Conservation (phyloP, 2,888 invertebrate species). For the Leptarthrus brevirostris region DNA sequence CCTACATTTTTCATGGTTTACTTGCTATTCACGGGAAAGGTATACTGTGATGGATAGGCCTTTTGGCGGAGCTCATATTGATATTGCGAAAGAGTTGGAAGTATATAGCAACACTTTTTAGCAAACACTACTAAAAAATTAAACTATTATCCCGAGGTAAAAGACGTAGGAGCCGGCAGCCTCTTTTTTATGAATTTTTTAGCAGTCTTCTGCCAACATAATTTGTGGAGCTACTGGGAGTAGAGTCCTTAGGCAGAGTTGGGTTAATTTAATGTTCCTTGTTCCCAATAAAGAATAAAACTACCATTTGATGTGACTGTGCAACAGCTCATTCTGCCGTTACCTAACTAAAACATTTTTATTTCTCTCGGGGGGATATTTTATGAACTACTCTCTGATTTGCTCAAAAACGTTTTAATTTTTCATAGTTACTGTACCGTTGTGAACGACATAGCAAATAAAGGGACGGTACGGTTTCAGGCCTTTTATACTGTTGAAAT, state of each 20-base stretch:
- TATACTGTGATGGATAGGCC: not conserved
- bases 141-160: not conserved
- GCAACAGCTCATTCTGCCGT: too few species aligned
- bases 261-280: not conserved
- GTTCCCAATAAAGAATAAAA: not conserved
- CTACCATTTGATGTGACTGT: not conserved
- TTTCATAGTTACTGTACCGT: too few species aligned
- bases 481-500: too few species aligned
- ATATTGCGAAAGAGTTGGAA: too few species aligned
- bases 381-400: too few species aligned
- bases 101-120: not conserved
- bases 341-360: not conserved
- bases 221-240: not conserved
- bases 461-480: too few species aligned
- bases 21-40: not conserved
- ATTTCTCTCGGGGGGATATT: not conserved
- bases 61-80: too few species aligned
- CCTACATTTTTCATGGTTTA: not conserved
- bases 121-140: not conserved
- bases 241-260: not conserved
- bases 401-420: too few species aligned
- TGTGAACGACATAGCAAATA: too few species aligned
- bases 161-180: not conserved
- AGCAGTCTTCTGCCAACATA: not conserved
- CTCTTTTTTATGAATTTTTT: not conserved